Evolutionary conservation across 2,113 vertebrate genomes (phyloP).

Genomic region (Myxocyprinus asiaticus): DNA sequence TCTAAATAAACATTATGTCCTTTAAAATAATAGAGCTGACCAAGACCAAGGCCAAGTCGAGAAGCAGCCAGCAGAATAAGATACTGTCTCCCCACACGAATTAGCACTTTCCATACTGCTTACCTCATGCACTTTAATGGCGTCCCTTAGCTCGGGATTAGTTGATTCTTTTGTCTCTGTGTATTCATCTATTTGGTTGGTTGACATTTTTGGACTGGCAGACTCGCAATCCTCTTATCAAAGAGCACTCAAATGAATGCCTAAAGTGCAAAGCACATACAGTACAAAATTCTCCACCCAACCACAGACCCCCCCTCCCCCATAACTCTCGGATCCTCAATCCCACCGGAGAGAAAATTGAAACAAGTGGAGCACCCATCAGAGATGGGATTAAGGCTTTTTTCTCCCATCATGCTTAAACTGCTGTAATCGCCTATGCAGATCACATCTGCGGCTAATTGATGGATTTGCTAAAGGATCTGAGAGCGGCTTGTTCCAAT

Average conservation of each 20-base stretch:
- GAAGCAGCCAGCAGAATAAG: not conserved
- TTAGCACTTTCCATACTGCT: conserved; percentile 21
- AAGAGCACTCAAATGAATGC: not conserved
- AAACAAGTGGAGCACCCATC: conserved; percentile 60
- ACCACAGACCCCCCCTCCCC: conserved; percentile 1
- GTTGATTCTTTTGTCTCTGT: conserved; percentile 25
- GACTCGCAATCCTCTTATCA: conserved; percentile 33
- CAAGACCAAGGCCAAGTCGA: not conserved
- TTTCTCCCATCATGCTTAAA: conserved; percentile 69
- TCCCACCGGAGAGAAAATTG: conserved; percentile 65
- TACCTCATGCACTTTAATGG: conserved; percentile 20
- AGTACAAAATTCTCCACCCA: conserved; percentile 23
- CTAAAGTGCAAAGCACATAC: conserved; percentile 32
- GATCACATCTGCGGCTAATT: conserved; percentile 79
- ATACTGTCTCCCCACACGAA: not conserved
- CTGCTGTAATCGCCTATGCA: conserved; percentile 74
- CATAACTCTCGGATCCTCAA: conserved; percentile 43
- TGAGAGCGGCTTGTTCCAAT: conserved; percentile 63
- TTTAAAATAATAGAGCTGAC: conserved; percentile 66
- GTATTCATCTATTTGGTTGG: conserved; percentile 10
- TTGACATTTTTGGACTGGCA: conserved; percentile 25
- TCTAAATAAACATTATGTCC: conserved; percentile 63
- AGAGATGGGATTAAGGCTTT: conserved; percentile 71
- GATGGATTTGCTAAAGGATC: conserved; percentile 78
- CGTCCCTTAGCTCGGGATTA: conserved; percentile 23